Conservation (phyloP, 2,797 vertebrate species). For the Dryobates pubescens region DNA sequence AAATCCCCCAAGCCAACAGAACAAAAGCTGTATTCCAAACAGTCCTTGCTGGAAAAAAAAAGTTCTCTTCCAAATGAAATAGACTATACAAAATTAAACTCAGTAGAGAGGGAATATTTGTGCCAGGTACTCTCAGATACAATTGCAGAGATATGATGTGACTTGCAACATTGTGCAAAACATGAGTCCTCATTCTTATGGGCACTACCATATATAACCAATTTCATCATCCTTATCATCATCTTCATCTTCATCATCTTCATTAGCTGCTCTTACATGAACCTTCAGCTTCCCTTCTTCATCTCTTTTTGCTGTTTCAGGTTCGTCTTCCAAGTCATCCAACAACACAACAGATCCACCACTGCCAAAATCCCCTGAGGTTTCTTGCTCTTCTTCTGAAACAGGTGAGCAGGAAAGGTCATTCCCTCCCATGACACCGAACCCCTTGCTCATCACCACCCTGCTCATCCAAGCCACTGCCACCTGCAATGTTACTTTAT, state of each 20-base stretch:
- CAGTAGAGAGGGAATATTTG: slow-evolving; percentile 59
- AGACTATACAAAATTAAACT: slow-evolving; percentile 58
- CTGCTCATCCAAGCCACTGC: background rate
- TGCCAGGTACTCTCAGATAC: slow-evolving; percentile 77
- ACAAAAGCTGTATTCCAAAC: slow-evolving; percentile 37
- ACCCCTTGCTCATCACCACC: background rate
- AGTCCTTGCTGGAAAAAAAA: slow-evolving; percentile 42
- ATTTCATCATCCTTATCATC: slow-evolving; percentile 96
- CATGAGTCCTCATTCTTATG: slow-evolving; percentile 80
- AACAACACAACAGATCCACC: slow-evolving; percentile 89
- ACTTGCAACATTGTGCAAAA: slow-evolving; percentile 83
- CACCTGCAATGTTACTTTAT: background rate
- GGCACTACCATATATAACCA: slow-evolving; percentile 95
- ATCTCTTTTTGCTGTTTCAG: slow-evolving; percentile 82
- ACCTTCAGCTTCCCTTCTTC: slow-evolving; percentile 87
- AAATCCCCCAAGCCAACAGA: slow-evolving; percentile 15
- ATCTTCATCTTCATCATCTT: slow-evolving; percentile 93
- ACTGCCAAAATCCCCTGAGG: slow-evolving; percentile 94
- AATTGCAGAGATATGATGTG: slow-evolving; percentile 74
- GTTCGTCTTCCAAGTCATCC: slow-evolving; percentile 89
- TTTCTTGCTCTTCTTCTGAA: slow-evolving; percentile 94
- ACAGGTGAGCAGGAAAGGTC: slow-evolving; percentile 29
- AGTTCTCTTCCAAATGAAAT: slow-evolving; percentile 57
- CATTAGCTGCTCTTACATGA: slow-evolving; percentile 87
- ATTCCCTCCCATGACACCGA: background rate